Percentiles rank a stretch among this genome's conserved stretches.
Conservation (phyloP, 2,113 vertebrate species). For the Scalopus aquaticus region DNA sequence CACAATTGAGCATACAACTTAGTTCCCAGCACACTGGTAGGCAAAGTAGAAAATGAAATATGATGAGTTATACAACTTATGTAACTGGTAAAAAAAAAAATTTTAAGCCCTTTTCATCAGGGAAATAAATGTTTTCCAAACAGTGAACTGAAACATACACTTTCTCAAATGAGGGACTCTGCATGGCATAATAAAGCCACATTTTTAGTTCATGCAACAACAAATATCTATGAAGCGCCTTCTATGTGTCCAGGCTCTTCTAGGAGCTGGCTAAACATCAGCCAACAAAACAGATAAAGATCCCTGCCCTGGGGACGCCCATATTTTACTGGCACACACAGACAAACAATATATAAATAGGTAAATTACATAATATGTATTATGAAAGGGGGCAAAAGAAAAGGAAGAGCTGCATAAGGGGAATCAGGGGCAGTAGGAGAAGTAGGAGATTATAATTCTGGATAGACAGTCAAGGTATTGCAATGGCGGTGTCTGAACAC, state of each 20-base stretch:
- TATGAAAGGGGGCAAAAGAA: background rate
- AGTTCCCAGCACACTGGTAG: background rate
- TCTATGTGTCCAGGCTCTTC: background rate
- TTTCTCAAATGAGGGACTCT: background rate
- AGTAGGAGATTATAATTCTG: background rate
- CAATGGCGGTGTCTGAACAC: background rate
- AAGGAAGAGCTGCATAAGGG: background rate
- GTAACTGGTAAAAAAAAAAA: background rate
- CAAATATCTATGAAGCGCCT: background rate
- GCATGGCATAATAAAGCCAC: background rate
- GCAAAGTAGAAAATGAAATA: slow-evolving; percentile 30
- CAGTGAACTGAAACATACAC: background rate
- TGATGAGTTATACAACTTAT: background rate
- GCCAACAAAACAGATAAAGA: background rate
- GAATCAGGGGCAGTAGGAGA: background rate
- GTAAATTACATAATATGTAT: background rate
- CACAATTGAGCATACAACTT: background rate
- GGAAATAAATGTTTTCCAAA: background rate
- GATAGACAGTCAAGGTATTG: background rate
- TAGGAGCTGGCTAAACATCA: background rate
- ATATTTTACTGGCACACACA: background rate
- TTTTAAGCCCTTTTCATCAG: background rate
- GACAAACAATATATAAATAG: background rate
- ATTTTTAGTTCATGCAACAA: background rate
- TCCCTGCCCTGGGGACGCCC: background rate